A percentile compares a stretch with the other conserved stretches of the same genome.
Conservation (phyloP, 2,113 vertebrate species). For the Steatornis caripensis region DNA sequence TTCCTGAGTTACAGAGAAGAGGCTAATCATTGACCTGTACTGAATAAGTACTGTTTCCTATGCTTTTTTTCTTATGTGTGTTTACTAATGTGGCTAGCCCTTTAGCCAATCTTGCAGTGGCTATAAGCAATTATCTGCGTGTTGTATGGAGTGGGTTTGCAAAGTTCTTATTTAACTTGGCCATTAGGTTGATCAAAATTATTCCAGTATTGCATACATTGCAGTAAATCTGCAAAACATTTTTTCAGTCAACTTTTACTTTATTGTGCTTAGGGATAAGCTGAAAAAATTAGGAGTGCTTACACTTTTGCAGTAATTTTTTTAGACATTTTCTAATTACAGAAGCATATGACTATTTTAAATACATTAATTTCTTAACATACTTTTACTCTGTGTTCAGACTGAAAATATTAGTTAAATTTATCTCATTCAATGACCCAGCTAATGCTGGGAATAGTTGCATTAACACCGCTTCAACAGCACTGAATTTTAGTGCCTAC, state of each 20-base stretch:
- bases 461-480: neutral
- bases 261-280: neutral
- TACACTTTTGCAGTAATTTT: neutral
- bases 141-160: neutral
- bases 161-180: neutral
- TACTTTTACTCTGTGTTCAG: neutral
- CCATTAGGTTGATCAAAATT: neutral
- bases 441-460: neutral
- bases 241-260: neutral
- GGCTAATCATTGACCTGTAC: conserved; percentile 50
- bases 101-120: neutral
- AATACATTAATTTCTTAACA: neutral
- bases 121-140: neutral
- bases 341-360: neutral
- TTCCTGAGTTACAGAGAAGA: conserved; percentile 52
- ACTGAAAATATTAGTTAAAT: neutral
- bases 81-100: conserved; percentile 11
- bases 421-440: neutral
- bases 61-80: neutral
- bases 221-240: neutral
- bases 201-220: neutral
- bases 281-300: neutral
- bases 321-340: neutral
- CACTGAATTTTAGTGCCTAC: neutral
- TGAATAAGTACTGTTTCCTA: conserved; percentile 27